Conservation (phyloP, 2,113 vertebrate species). For the Rhabdomys dilectus region DNA sequence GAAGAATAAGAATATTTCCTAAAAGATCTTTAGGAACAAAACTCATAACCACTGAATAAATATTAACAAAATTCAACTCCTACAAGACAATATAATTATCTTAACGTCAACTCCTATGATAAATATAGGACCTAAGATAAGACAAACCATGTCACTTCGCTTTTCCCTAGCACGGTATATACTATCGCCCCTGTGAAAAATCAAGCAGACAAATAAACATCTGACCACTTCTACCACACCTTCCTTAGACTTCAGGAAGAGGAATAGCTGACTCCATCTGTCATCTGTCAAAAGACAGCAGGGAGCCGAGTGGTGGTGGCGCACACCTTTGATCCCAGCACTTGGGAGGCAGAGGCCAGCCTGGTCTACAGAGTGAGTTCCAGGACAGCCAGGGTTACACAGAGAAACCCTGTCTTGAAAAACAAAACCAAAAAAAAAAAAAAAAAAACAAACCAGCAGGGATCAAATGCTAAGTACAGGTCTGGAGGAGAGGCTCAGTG, state of each 20-base stretch:
- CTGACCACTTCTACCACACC: conserved; percentile 15
- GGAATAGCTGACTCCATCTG: neutral
- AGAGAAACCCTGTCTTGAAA: too few relatives aligned
- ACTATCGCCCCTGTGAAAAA: neutral
- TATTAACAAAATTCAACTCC: conserved; percentile 55
- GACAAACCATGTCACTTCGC: neutral
- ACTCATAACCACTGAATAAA: conserved; percentile 33
- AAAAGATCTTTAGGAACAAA: conserved; percentile 36
- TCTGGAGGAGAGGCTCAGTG: neutral
- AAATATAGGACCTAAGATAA: conserved; percentile 16
- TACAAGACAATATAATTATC: conserved; percentile 17
- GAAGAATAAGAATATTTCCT: conserved; percentile 61
- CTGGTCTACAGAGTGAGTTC: too few relatives aligned
- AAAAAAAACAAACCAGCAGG: too few relatives aligned
- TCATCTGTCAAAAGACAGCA: conserved; percentile 36
- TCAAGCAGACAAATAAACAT: conserved; percentile 46
- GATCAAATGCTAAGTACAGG: neutral
- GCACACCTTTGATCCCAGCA: too few relatives aligned
- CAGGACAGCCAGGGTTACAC: too few relatives aligned
- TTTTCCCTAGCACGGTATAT: neutral
- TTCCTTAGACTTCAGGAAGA: neutral
- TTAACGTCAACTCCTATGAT: neutral
- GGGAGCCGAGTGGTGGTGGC: too few relatives aligned
- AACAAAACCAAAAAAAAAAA: too few relatives aligned
- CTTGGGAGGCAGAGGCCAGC: too few relatives aligned